phyloP scores from a whole-genome alignment of 1,140 invertebrate species.

The Psix sp. region DNA sequence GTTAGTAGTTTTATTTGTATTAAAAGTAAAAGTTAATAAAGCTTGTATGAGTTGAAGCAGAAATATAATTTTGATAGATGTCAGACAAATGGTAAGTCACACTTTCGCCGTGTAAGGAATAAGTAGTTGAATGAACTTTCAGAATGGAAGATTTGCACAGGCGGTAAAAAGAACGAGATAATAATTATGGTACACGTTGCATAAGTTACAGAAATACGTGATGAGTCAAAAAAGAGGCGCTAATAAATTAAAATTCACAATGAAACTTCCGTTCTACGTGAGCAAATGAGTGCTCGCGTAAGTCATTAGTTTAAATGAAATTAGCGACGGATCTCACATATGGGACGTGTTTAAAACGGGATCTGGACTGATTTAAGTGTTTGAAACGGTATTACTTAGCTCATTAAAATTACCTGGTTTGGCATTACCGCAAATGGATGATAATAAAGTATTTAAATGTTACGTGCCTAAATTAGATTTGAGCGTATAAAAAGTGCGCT shows the following conservation, averaged over 20 bases:
- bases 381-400: not conserved
- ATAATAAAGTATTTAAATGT: not conserved
- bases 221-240: slow-evolving; percentile 49
- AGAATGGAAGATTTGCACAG: slow-evolving; percentile 25
- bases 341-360: slow-evolving; percentile 4
- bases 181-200: slow-evolving; percentile 29
- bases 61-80: slow-evolving; percentile 32
- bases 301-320: slow-evolving; percentile 31
- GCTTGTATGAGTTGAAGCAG: slow-evolving; percentile 17
- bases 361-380: not conserved
- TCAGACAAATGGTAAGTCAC: slow-evolving; percentile 6
- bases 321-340: slow-evolving; percentile 4
- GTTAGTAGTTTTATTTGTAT: no score
- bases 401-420: not conserved
- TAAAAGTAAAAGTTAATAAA: slow-evolving; percentile 25
- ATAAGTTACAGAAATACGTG: slow-evolving; percentile 52
- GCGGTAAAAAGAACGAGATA: slow-evolving; percentile 12
- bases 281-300: slow-evolving; percentile 22
- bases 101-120: slow-evolving; percentile 36
- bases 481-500: no score
- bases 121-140: slow-evolving; percentile 44
- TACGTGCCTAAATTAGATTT: no score
- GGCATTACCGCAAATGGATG: no score
- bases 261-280: slow-evolving; percentile 58
- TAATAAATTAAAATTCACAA: slow-evolving; percentile 68